Evolutionary conservation across 1,140 invertebrate species (phyloP).

Genomic region (Drosophila cardini): DNA sequence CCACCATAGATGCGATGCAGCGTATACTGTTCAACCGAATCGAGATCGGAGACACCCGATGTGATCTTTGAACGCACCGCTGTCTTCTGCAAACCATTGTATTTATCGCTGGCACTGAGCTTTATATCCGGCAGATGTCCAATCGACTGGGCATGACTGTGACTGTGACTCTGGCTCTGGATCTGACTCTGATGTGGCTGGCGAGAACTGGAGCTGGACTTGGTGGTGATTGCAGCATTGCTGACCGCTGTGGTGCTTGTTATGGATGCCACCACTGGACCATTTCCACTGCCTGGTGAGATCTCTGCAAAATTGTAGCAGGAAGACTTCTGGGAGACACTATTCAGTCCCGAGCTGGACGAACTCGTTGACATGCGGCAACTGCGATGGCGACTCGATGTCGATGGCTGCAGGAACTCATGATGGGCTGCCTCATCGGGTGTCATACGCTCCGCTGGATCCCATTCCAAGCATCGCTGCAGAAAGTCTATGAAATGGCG

Average conservation of each 20-base stretch:
- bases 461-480: constrained; percentile 97
- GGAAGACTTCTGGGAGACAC: constrained; percentile 80
- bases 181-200: constrained; percentile 45
- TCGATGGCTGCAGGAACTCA: constrained; percentile 88
- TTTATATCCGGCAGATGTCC: constrained; percentile 84
- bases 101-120: constrained; percentile 79
- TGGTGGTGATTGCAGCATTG: constrained; percentile 80
- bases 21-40: constrained; percentile 82
- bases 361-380: constrained; percentile 84
- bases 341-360: constrained; percentile 74
- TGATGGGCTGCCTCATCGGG: constrained; percentile 94
- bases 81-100: constrained; percentile 83
- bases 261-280: constrained; percentile 76
- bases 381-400: constrained; percentile 81
- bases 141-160: constrained; percentile 69
- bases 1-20: constrained; percentile 78
- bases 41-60: constrained; percentile 81
- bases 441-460: constrained; percentile 95
- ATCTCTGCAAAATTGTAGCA: constrained; percentile 83
- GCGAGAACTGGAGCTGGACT: constrained; percentile 53
- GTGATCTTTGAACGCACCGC: constrained; percentile 83
- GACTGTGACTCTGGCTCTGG: constrained; percentile 32
- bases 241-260: constrained; percentile 81
- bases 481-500: constrained; percentile 97
- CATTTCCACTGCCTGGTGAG: constrained; percentile 65